Evolutionary conservation across 2,797 vertebrate genomes (phyloP), one percentile per base, ranked within the genome.

Genomic region (Ciconia nigra): DNA sequence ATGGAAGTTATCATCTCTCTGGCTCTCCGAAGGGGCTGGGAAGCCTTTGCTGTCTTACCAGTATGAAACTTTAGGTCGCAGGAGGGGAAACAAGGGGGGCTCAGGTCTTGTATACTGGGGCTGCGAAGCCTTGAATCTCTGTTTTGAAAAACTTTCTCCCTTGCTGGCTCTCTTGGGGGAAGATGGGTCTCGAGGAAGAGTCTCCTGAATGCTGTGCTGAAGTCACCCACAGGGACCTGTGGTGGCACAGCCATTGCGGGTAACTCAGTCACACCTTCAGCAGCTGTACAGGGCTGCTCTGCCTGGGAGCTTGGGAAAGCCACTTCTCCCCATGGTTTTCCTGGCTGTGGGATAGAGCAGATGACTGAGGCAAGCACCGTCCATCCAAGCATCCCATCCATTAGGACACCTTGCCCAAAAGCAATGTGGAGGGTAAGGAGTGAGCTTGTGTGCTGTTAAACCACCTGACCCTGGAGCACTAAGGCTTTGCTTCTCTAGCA

Each of bases 1-100:
- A 83, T 93, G 70, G 63, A 87, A 96, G 85, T 77, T 88, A 83
- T 82, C 66, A 94, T 86, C 78, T 94, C 81, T 65, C 26, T 4
- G 6, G 39, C 35, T 85, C 55, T 83, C 76, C 4, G 7, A 74
- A 90, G 65, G 49, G 83, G 7, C 62, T 88, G 77, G 37, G 71
- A 87, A 92, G 35, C 35, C 54, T 86, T 72, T 87, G 37, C 69
- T 95, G 13, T 57, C 86, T 58, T 51, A 83, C 52, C 10, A 33
- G 44, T 28, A 33, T 22, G 59, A 84, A 83, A 74, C 21, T 26
- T 76, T 41, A 65, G 57, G 55, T 49, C 2, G 4, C 15, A 29
- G 62, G 35, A 69, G 31, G 35, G 57, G 89, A 95, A 76, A 65
- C 5, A 13, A 73, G 39, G 57, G 42, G 46, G 18, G 5, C 7